Evolutionary conservation across 2,113 vertebrate genomes (phyloP).

Genomic region (Carassius gibelio): DNA sequence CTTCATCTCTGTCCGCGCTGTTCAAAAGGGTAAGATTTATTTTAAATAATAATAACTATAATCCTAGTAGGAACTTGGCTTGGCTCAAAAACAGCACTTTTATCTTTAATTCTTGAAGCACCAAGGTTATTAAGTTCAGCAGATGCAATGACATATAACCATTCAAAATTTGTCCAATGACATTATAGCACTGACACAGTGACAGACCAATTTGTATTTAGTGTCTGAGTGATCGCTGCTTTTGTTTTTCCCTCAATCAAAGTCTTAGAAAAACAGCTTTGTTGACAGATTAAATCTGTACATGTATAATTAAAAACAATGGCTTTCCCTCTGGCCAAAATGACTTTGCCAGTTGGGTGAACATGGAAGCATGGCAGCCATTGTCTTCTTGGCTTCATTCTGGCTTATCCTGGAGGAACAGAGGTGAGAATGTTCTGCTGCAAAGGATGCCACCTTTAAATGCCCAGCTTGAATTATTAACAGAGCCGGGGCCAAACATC

Average conservation of each 20-base stretch:
- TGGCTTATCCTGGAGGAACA: conserved; percentile 65
- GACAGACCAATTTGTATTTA: not conserved
- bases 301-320: conserved; percentile 68
- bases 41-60: not conserved
- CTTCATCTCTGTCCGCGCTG: conserved; percentile 64
- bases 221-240: not conserved
- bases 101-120: not conserved
- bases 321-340: conserved; percentile 37
- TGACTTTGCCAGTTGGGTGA: conserved; percentile 69
- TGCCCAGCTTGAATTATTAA: conserved; percentile 71
- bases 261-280: conserved; percentile 5
- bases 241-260: not conserved
- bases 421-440: conserved; percentile 64
- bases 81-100: not conserved
- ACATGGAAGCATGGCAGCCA: conserved; percentile 50
- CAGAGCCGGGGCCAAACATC: conserved; percentile 61
- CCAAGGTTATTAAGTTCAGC: not conserved
- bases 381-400: conserved; percentile 63
- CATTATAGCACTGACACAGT: not conserved
- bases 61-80: not conserved
- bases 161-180: not conserved
- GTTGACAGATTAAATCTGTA: conserved; percentile 28
- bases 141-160: not conserved
- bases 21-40: conserved; percentile 69
- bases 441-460: conserved; percentile 57